Conservation (phyloP, 1,140 invertebrate species). For the Streblospio benedicti region DNA sequence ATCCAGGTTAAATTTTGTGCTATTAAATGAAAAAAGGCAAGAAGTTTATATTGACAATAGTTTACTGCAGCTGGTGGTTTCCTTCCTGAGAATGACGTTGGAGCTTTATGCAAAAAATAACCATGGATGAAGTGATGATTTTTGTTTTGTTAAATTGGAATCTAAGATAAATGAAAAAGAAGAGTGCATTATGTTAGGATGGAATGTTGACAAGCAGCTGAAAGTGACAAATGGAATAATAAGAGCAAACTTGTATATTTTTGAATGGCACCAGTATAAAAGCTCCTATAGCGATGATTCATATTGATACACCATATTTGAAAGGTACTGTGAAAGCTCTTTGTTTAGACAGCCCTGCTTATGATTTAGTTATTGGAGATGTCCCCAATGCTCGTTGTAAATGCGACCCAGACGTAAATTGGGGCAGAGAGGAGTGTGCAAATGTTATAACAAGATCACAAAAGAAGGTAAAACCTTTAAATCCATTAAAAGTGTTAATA, state of each 20-base stretch:
- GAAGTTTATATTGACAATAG: too few species aligned
- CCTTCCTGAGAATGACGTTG: too few species aligned
- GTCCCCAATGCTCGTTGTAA: not conserved
- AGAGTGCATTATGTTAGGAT: too few species aligned
- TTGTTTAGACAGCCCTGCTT: constrained; percentile 2
- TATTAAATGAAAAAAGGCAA: too few species aligned
- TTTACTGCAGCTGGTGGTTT: too few species aligned
- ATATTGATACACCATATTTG: constrained; percentile 9
- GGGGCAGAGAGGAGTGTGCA: not conserved
- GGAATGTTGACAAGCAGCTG: too few species aligned
- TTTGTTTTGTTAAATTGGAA: too few species aligned
- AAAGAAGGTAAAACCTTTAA: not conserved
- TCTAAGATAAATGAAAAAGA: too few species aligned
- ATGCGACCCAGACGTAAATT: not conserved
- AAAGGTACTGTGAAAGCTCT: constrained; percentile 2
- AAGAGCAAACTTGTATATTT: not conserved
- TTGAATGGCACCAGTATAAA: constrained; percentile 4
- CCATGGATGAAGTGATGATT: too few species aligned
- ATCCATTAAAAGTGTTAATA: not conserved
- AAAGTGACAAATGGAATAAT: too few species aligned
- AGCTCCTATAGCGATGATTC: not conserved
- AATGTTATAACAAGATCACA: not conserved
- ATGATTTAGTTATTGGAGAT: constrained; percentile 8
- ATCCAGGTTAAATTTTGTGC: too few species aligned
- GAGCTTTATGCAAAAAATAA: too few species aligned